Evolutionary conservation across 2,888 invertebrate species (phyloP), one percentile per base, ranked within the genome.

Genomic region (Chaetoderma sp.): DNA sequence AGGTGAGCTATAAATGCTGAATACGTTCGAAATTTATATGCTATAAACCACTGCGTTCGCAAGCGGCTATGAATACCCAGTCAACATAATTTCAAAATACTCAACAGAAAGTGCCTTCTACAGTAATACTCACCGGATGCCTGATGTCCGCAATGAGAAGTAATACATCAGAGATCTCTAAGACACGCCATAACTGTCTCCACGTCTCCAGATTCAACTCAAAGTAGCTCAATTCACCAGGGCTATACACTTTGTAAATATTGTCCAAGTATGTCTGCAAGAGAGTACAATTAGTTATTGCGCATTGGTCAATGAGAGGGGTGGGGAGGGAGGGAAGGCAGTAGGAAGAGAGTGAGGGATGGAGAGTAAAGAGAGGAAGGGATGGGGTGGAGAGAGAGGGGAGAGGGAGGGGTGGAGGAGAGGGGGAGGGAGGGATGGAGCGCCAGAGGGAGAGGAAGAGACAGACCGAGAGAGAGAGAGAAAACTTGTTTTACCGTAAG

Each of bases 181-280:
- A 82, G 0, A 98, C 97, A 44, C 98, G 88, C 98, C 98, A 98
- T 68, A 98, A 86, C 79, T 98, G 98, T 16, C 97, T 88, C 97
- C 97, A 98, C 0, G 97, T 97, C 88, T 98, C 97, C 74, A 98
- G 87, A 88, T 98, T 98, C 66, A 96, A 85, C 85, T 98, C 97
- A 85, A 95, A 96, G 79, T 94, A 93, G 55, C 95, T 94, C 70
- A 96, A 87, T 4, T 91, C 89, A 65, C 90, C 89, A 80, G 90
- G 88, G 23, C 89, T 87, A 66, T 90, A 90, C 0, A 90, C 89
- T 5, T 89, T 87, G 75, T 93, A 91, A 6, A 96, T 87, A 0
- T 86, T 84, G 63, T 90, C 90, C 16, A 95, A 84, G 83, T 95
- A 96, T 76, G 93, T 92, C 93, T 95, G 83, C 10, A 70, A 71